A percentile compares a stretch with the other conserved stretches of the same genome.
phyloP scores from a whole-genome alignment of 2,113 vertebrate genomes.

The Heterochromis multidens region DNA sequence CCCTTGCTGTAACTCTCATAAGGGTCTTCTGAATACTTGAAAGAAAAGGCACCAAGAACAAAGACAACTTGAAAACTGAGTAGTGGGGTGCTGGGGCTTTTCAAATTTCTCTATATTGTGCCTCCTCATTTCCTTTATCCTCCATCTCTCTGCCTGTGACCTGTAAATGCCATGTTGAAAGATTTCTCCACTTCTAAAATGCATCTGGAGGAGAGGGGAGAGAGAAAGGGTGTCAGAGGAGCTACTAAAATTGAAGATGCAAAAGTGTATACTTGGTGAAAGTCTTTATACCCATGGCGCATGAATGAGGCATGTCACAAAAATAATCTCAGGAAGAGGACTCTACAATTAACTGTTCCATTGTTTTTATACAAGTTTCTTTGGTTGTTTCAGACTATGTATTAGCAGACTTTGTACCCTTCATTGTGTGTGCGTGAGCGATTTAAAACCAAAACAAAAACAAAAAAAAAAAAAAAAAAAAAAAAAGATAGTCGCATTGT shows the following conservation, averaged over 20 bases:
- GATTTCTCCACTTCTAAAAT: no score
- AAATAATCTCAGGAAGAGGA: no score
- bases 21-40: no score
- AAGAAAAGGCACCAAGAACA: no score
- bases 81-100: no score
- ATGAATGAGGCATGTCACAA: background rate
- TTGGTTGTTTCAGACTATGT: background rate
- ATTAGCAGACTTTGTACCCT: background rate
- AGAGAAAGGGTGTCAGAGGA: background rate
- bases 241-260: background rate
- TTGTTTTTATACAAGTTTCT: no score
- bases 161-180: background rate
- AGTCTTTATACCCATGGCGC: rapidly evolving
- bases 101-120: background rate
- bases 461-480: no score
- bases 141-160: background rate
- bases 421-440: background rate
- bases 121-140: background rate
- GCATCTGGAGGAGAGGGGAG: background rate
- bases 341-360: no score
- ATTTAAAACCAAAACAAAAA: no score
- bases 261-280: background rate
- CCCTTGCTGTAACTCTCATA: no score
- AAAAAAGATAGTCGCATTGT: background rate
- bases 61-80: no score